Base-by-base conservation (phyloP, 2,888 invertebrate genomes). In the Meiosimyza decipiens region DNA sequence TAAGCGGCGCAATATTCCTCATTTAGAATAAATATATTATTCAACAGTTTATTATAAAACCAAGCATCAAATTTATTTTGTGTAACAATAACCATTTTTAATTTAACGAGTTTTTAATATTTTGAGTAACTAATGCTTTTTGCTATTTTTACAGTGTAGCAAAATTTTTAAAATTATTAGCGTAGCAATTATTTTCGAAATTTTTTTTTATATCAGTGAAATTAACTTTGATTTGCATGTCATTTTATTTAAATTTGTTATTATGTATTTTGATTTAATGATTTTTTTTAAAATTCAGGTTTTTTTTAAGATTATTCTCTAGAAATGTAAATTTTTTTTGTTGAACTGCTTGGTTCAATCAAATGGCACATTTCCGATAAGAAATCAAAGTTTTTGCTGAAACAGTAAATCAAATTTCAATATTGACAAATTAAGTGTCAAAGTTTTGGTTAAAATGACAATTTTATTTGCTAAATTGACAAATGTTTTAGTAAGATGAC, bases 221-320 rank as follows among this genome's bases (percentile, higher is more conserved):
- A 68, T 71, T 74, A 70, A 63, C 62, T 71, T 71, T 52, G 18
- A 47, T 60, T 73, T 71, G 54, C 49, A 50, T 59, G 63, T 47
- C 63, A 55, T 15, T 52, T 71, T 40, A 72, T 64, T 33, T 51
- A 52, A 63, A 66, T 52, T 50, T 59, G 66, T 71, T 73, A 47
- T 62, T 52, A 57, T 59, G 22, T 7, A 28, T 70, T 75, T 52
- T 72, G n/a, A 22, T 12, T 49, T 64, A 65, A 18, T 18, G 15
- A 9, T n/a, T 62, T 16, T n/a, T 57, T n/a, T 59, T 2, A 28
- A 28, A 28, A 4, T 28, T 0, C 28, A 28, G 28, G 66, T 54
- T 51, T 49, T 66, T 65, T 40, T 54, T 3, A 28, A 28, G 13
- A 66, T 64, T 15, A 6, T 52, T 55, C 51, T 66, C 13, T 63